phyloP scores from a whole-genome alignment of 2,888 invertebrate genomes.

The Nudaria mundana region DNA sequence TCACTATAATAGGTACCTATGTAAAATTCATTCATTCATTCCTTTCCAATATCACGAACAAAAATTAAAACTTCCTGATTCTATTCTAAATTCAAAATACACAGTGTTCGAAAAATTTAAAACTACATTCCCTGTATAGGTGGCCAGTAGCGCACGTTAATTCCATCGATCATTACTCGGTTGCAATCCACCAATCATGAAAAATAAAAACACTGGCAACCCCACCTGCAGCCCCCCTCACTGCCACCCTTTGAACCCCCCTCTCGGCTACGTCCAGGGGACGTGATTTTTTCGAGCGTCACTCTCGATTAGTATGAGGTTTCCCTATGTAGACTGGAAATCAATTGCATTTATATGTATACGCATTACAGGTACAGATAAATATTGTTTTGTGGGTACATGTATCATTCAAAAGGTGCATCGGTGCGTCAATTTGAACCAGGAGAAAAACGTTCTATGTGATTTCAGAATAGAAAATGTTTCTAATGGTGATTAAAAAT shows the following conservation, averaged over 20 bases:
- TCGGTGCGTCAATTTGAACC: too few species aligned
- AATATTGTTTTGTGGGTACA: too few species aligned
- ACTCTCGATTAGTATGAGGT: slow-evolving; percentile 60
- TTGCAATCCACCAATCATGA: slow-evolving; percentile 79
- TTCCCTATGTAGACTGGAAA: slow-evolving; percentile 33
- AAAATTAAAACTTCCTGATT: neutral
- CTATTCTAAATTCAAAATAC: slow-evolving; percentile 27
- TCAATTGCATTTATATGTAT: slow-evolving; percentile 32
- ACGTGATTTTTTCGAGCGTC: slow-evolving; percentile 73
- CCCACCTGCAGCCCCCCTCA: slow-evolving; percentile 56
- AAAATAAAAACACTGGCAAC: slow-evolving; percentile 75
- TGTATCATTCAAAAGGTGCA: too few species aligned
- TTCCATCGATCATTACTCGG: slow-evolving; percentile 80
- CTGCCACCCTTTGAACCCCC: slow-evolving; percentile 23
- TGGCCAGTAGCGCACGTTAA: slow-evolving; percentile 71
- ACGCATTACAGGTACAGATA: slow-evolving; percentile 2
- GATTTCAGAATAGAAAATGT: too few species aligned
- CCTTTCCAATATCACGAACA: neutral
- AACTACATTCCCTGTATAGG: slow-evolving; percentile 38
- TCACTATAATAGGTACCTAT: too few species aligned
- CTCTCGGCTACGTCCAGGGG: slow-evolving; percentile 54
- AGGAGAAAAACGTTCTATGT: too few species aligned
- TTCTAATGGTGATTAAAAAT: too few species aligned
- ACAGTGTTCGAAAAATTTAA: slow-evolving; percentile 26
- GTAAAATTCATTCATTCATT: too few species aligned